Base-by-base conservation (phyloP, 2,113 vertebrate genomes). In the Pica pica region DNA sequence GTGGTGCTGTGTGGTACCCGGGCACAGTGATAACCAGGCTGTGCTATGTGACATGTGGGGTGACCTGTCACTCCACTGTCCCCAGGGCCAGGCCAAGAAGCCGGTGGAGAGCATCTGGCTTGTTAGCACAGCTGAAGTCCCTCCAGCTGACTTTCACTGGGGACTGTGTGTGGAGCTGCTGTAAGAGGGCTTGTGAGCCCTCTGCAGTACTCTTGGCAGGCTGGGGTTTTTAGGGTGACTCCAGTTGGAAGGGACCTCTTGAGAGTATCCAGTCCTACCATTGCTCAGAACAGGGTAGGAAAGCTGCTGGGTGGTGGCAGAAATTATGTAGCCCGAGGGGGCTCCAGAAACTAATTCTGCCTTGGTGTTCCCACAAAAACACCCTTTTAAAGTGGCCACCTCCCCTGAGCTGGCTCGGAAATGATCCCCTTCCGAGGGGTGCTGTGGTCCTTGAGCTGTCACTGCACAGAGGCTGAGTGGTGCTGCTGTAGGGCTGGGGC, bases 401-500 rank as follows among this genome's bases (percentile, higher is more conserved):
- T 76, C 37, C 31, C 10, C 31, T 55, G 60, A 60, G 17, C 41
- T 91, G 52, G 5, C 52, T 63, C 1, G 0, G 42, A 41, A 23
- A 27, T 5, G 0, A 31, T 53, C 14, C 7, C 7, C 10, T 67
- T 60, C 59, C 4, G 5, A 7, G 39, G 4, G 6, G 10, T 41
- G 20, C 49, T 0, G 1, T 37, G 20, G 7, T 63, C 57, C 53
- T 63, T 17, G 35, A 53, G 31, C 44, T 57, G 76, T 53, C 14
- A 16, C 41, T 0, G 2, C 17, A 1, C 15, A 5, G 71, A 8
- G 1, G 3, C 37, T 44, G n/a, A 1, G 2, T 1, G 1, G 33
- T 47, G 35, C 46, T 18, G 16, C 42, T n/a, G 11, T 3, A 7
- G 65, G 55, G 19, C 73, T 47, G 76, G 35, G 47, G 8, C 11